Conservation (phyloP, 2,888 invertebrate species). For the Caenorhabditis imperialis region DNA sequence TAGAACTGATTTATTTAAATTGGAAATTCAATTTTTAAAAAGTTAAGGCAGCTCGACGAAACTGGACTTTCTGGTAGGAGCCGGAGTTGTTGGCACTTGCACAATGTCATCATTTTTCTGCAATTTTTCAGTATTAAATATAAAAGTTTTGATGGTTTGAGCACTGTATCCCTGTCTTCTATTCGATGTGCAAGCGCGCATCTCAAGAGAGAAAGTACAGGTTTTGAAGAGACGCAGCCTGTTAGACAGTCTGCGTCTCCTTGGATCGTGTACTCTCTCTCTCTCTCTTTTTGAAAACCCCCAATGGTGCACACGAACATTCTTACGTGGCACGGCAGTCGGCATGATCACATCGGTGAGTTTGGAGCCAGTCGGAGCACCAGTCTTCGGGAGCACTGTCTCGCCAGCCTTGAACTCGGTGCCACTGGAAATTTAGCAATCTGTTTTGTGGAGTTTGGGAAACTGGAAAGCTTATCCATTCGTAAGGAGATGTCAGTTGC, state of each 20-base stretch:
- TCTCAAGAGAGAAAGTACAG: too few species aligned
- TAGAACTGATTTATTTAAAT: background rate
- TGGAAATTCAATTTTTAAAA: too few species aligned
- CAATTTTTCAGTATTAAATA: background rate
- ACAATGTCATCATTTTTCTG: slow-evolving; percentile 38
- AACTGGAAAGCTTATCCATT: too few species aligned
- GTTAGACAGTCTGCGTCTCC: too few species aligned
- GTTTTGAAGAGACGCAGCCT: too few species aligned
- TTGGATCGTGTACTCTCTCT: too few species aligned
- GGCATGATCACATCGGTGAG: slow-evolving; percentile 35
- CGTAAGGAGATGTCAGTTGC: too few species aligned
- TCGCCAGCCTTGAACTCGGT: slow-evolving; percentile 60
- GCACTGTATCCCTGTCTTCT: too few species aligned
- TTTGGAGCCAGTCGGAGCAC: slow-evolving; percentile 14
- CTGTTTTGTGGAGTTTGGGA: too few species aligned
- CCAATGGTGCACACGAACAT: slow-evolving; percentile 44
- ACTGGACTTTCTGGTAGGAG: slow-evolving; percentile 29
- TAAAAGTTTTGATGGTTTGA: slow-evolving; percentile 2
- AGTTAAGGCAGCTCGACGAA: slow-evolving; percentile 35
- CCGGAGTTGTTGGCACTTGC: slow-evolving; percentile 42
- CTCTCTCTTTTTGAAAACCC: too few species aligned
- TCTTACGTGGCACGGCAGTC: slow-evolving; percentile 45
- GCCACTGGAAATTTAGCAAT: slow-evolving; percentile 60
- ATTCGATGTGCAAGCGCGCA: too few species aligned
- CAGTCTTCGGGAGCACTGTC: slow-evolving; percentile 13